These are phyloP conservation scores for Diplogasteroides magnus DNA, from an alignment of 1,140 invertebrate species.

Conservation along the genomic window DNA sequence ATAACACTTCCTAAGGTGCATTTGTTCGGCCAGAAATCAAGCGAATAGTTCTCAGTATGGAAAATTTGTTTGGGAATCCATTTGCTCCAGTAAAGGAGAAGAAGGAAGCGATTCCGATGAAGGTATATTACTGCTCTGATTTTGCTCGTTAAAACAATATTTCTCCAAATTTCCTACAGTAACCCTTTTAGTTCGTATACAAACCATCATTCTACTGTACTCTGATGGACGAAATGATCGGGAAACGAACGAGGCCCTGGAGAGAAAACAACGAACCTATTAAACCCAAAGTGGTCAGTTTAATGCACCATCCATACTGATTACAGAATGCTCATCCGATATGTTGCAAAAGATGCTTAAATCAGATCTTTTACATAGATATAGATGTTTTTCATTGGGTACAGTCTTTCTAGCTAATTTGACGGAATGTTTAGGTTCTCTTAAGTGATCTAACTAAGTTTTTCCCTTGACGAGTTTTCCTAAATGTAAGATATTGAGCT, in stretches of 20 bases:
- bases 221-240: conserved; percentile 51
- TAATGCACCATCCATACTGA: not conserved
- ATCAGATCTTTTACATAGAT: conserved; percentile 13
- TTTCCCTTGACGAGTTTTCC: no score
- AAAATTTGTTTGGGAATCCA: conserved; percentile 45
- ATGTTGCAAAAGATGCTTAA: conserved; percentile 16
- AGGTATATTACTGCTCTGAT: not conserved
- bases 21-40: no score
- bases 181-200: conserved; percentile 39
- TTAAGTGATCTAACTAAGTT: no score
- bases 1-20: no score
- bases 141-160: not conserved
- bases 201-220: conserved; percentile 40
- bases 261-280: conserved; percentile 28
- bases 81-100: conserved; percentile 33
- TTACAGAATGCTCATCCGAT: not conserved
- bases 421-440: no score
- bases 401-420: no score
- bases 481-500: no score
- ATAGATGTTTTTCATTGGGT: no score
- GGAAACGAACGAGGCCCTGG: conserved; percentile 45
- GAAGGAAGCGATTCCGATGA: conserved; percentile 4
- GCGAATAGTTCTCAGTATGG: no score
- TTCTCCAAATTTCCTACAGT: conserved; percentile 12
- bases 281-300: conserved; percentile 34